Conservation (phyloP, 2,797 vertebrate genomes). For the Nyctibius grandis region DNA sequence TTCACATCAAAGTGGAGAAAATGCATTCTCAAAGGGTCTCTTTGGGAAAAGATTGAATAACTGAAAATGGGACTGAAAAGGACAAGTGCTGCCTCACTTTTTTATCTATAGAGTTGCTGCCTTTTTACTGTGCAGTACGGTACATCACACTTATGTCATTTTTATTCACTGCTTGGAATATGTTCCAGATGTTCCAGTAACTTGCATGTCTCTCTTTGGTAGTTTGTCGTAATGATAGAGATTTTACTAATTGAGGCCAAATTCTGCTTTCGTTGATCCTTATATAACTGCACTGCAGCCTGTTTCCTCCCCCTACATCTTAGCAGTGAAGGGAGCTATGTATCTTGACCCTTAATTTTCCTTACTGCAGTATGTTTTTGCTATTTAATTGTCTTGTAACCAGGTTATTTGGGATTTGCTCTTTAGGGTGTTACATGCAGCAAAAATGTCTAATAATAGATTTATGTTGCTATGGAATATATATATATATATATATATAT, state of each 20-base stretch:
- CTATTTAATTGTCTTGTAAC: not conserved
- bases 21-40: not conserved
- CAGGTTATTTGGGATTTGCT: not conserved
- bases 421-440: not conserved
- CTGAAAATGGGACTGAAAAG: not conserved
- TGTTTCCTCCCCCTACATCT: not conserved
- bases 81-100: not conserved
- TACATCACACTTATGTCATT: not conserved
- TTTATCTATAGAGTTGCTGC: not conserved
- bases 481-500: not conserved
- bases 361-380: not conserved
- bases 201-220: not conserved
- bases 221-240: accelerated
- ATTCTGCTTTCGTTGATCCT: not conserved
- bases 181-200: not conserved
- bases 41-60: not conserved
- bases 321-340: not conserved
- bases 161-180: not conserved
- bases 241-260: not conserved
- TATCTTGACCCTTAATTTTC: not conserved
- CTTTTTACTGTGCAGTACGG: not conserved
- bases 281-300: not conserved
- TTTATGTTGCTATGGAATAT: not conserved
- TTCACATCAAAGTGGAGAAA: not conserved
- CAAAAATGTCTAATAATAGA: not conserved